These are phyloP conservation scores for Myopa tessellatipennis DNA, from an alignment of 2,888 invertebrate species.

Conservation along the genomic window DNA sequence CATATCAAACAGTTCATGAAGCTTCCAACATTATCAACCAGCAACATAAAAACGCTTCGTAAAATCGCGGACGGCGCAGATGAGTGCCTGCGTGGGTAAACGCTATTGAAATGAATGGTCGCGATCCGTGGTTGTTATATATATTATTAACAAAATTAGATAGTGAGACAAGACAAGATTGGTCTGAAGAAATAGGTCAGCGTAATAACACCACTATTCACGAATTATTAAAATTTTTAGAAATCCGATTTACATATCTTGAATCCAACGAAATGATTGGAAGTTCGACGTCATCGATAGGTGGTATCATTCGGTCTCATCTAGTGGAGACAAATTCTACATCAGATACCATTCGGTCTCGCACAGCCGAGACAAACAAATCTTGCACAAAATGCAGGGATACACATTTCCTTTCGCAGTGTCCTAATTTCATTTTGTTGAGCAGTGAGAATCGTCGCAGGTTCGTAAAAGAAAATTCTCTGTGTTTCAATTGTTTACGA, in stretches of 20 bases:
- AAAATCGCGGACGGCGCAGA: background rate
- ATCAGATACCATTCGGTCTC: background rate
- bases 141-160: constrained; percentile 34
- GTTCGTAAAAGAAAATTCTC: background rate
- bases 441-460: too few relatives aligned
- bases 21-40: background rate
- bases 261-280: constrained; percentile 20
- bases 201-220: constrained; percentile 13
- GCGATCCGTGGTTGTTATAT: constrained; percentile 34
- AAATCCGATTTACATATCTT: constrained; percentile 19
- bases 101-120: background rate
- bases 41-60: background rate
- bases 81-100: background rate
- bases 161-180: constrained; percentile 27
- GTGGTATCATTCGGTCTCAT: background rate
- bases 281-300: background rate
- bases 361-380: background rate
- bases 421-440: too few relatives aligned
- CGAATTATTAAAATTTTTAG: constrained; percentile 15
- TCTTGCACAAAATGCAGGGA: background rate
- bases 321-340: background rate
- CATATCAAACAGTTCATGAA: too few relatives aligned
- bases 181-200: constrained; percentile 22
- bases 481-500: background rate
- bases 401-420: too few relatives aligned